A percentile compares a stretch with the other conserved stretches of the same genome.
phyloP scores from a whole-genome alignment of 1,140 invertebrate genomes.

The Stenopsyche tienmushanensis region DNA sequence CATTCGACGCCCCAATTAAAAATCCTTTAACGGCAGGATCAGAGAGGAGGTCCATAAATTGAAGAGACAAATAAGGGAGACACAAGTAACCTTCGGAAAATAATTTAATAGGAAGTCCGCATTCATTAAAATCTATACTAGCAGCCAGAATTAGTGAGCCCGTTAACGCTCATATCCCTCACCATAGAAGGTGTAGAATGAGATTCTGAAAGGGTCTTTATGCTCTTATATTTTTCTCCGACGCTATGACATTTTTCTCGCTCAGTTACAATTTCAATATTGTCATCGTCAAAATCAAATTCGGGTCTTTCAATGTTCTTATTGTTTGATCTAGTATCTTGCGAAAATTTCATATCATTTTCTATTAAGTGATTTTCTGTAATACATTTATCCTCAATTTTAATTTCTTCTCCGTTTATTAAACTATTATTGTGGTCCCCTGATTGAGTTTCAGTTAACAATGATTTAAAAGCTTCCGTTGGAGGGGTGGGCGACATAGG shows the following conservation, averaged over 20 bases:
- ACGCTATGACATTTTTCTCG: slow-evolving; percentile 55
- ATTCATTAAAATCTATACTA: slow-evolving; percentile 69
- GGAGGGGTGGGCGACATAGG: slow-evolving; percentile 76
- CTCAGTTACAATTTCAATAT: slow-evolving; percentile 33
- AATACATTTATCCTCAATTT: no score
- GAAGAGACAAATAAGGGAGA: slow-evolving; percentile 93
- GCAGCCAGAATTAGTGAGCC: slow-evolving; percentile 54
- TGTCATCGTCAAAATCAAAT: slow-evolving; percentile 17
- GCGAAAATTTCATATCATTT: neutral
- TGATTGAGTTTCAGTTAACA: slow-evolving; percentile 44
- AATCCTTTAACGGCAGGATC: slow-evolving; percentile 89
- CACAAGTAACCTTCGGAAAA: slow-evolving; percentile 94
- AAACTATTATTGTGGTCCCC: slow-evolving; percentile 41
- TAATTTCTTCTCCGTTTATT: no score
- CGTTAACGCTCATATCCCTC: slow-evolving; percentile 56
- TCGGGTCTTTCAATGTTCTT: slow-evolving; percentile 15
- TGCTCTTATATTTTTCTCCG: slow-evolving; percentile 53
- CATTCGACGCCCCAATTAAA: slow-evolving; percentile 95
- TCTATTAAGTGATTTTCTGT: neutral
- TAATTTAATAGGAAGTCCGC: slow-evolving; percentile 84
- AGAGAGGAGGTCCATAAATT: slow-evolving; percentile 89
- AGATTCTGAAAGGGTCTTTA: slow-evolving; percentile 49
- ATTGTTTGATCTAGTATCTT: neutral
- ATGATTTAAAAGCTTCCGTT: slow-evolving; percentile 57
- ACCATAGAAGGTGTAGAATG: slow-evolving; percentile 55